phyloP scores from a whole-genome alignment of 2,888 invertebrate species.

The Salpingus planirostris region DNA sequence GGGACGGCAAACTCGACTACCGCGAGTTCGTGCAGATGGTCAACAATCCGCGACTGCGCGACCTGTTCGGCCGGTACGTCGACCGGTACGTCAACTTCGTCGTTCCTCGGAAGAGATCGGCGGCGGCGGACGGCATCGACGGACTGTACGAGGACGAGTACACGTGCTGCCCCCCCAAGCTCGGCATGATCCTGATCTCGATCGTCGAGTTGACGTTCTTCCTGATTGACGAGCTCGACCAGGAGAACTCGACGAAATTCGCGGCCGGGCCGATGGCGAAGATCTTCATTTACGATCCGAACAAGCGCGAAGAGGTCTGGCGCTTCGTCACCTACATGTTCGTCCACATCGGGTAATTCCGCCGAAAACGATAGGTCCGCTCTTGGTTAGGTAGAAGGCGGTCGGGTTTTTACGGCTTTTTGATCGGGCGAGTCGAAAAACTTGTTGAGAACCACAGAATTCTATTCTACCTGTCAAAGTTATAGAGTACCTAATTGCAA shows the following conservation, averaged over 20 bases:
- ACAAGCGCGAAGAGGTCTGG: conserved; percentile 80
- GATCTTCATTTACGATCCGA: conserved; percentile 80
- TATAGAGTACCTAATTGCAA: too few relatives aligned
- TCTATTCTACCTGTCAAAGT: too few relatives aligned
- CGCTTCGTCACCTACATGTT: conserved; percentile 91
- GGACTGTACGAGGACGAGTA: conserved; percentile 84
- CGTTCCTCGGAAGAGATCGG: conserved; percentile 21
- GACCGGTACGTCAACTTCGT: conserved; percentile 45
- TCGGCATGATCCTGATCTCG: conserved; percentile 85
- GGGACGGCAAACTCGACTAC: conserved; percentile 58
- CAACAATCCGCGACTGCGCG: conserved; percentile 48
- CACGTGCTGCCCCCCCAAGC: conserved; percentile 82
- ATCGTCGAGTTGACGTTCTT: conserved; percentile 72
- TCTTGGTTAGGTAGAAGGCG: too few relatives aligned
- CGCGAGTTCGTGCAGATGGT: conserved; percentile 63
- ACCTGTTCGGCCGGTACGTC: conserved; percentile 53
- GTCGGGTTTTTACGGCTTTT: too few relatives aligned
- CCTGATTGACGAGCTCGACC: conserved; percentile 26
- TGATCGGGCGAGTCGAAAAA: too few relatives aligned
- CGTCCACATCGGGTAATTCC: conserved; percentile 77
- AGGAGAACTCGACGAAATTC: conserved; percentile 29
- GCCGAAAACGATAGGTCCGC: too few relatives aligned
- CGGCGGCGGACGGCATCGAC: conserved; percentile 20
- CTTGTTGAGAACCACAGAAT: too few relatives aligned
- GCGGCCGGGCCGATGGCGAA: conserved; percentile 60